phyloP scores from a whole-genome alignment of 2,113 vertebrate species.

The Heterotilapia buettikoferi region DNA sequence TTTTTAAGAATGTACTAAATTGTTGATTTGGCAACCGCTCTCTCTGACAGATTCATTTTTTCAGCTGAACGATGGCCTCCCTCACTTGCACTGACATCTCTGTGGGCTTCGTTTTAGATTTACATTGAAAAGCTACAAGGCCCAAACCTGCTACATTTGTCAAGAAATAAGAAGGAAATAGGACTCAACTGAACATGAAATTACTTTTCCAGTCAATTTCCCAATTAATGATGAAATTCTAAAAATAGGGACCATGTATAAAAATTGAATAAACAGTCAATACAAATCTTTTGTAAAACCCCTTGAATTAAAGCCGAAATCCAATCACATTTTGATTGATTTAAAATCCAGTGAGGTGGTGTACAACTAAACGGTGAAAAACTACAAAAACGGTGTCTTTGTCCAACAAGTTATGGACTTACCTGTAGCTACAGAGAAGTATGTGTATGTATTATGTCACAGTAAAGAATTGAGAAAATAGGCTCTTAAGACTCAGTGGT shows the following conservation, averaged over 20 bases:
- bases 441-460: neutral
- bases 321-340: neutral
- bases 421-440: neutral
- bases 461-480: neutral
- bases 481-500: neutral
- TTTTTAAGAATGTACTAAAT: neutral
- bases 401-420: neutral
- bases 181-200: neutral
- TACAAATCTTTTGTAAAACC: neutral
- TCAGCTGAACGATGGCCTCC: neutral
- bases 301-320: neutral
- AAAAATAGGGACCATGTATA: neutral
- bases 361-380: neutral
- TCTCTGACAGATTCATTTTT: neutral
- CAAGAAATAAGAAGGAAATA: neutral
- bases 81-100: neutral
- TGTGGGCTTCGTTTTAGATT: neutral
- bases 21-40: neutral
- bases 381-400: neutral
- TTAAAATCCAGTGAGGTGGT: neutral
- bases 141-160: neutral
- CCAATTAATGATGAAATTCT: neutral
- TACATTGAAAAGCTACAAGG: neutral
- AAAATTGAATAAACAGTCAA: neutral
- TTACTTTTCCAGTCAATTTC: neutral